phyloP scores from a whole-genome alignment of 1,140 invertebrate genomes.

The Hypothenemus hampei region DNA sequence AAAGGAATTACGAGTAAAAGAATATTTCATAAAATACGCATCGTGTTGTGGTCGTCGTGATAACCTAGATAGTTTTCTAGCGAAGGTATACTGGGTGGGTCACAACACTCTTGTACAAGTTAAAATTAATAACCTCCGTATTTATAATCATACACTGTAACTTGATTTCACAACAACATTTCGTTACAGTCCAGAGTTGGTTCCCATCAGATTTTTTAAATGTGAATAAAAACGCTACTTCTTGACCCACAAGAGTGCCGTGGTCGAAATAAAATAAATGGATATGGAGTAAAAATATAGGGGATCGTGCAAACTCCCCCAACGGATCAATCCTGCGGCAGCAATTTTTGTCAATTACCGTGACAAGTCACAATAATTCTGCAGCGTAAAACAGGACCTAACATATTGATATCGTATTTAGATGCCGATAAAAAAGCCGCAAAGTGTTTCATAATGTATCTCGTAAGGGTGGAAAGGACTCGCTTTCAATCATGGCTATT shows the following conservation, averaged over 20 bases:
- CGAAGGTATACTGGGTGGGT: constrained; percentile 17
- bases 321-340: constrained; percentile 7
- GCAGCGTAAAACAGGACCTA: constrained; percentile 23
- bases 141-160: constrained; percentile 17
- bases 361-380: constrained; percentile 35
- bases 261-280: too few species aligned
- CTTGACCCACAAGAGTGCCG: too few species aligned
- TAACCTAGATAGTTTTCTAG: constrained; percentile 24
- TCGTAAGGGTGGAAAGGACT: constrained; percentile 37
- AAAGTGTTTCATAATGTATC: constrained; percentile 46
- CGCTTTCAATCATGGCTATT: constrained; percentile 47
- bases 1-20: constrained; percentile 21
- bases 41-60: constrained; percentile 23
- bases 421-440: constrained; percentile 45
- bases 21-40: constrained; percentile 23
- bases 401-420: constrained; percentile 45
- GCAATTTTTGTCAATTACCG: constrained; percentile 30
- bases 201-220: too few species aligned
- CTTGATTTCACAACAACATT: constrained; percentile 18
- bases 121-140: constrained; percentile 24
- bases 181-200: too few species aligned
- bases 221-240: too few species aligned
- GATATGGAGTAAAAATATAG: too few species aligned
- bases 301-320: constrained; percentile 4
- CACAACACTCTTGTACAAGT: constrained; percentile 16